These are phyloP conservation scores for Drosophila micromelanica DNA, from an alignment of 1,140 invertebrate genomes.

Conservation along the genomic window DNA sequence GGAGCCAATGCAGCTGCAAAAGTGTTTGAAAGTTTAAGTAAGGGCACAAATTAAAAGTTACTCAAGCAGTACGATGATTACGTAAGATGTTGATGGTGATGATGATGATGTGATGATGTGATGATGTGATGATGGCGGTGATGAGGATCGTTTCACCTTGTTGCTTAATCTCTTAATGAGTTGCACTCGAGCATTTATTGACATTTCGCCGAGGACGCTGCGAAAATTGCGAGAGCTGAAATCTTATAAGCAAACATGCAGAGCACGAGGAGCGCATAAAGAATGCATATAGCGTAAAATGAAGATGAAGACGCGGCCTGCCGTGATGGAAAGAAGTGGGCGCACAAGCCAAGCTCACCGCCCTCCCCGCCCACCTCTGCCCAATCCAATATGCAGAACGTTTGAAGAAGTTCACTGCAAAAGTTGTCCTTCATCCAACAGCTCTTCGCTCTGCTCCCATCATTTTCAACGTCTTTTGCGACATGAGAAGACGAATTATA, in stretches of 20 bases:
- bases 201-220: constrained; percentile 56
- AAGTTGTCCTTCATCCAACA: constrained; percentile 30
- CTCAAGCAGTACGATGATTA: constrained; percentile 23
- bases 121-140: background rate
- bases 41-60: constrained; percentile 40
- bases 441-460: background rate
- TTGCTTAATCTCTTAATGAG: constrained; percentile 76
- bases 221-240: constrained; percentile 40
- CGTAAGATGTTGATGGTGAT: constrained; percentile 14
- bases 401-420: constrained; percentile 52
- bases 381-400: background rate
- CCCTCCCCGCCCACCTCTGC: background rate
- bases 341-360: background rate
- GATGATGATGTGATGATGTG: constrained; percentile 5
- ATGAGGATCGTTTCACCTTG: constrained; percentile 51
- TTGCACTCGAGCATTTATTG: constrained; percentile 75
- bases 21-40: constrained; percentile 23
- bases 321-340: constrained; percentile 42
- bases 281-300: constrained; percentile 77
- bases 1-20: constrained; percentile 26
- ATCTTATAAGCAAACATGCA: constrained; percentile 67
- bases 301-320: constrained; percentile 40
- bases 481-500: constrained; percentile 71
- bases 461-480: constrained; percentile 41
- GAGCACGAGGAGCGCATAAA: constrained; percentile 49